These are phyloP conservation scores for Corydoras maculifer DNA, from an alignment of 2,113 vertebrate genomes.

Conservation along the genomic window DNA sequence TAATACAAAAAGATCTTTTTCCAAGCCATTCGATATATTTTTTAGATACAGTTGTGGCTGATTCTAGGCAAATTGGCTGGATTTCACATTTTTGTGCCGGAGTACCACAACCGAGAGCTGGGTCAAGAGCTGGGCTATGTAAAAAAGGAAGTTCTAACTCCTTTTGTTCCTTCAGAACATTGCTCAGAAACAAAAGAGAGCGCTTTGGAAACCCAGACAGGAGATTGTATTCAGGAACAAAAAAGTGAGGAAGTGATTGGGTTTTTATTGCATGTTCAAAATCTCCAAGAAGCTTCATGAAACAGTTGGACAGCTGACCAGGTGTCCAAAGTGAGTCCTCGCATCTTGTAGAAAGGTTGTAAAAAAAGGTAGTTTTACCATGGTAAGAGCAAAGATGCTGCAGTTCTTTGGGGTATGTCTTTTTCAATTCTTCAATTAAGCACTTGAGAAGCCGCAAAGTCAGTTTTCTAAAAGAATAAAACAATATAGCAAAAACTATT, in stretches of 20 bases:
- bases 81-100: background rate
- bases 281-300: slow-evolving; percentile 49
- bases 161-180: slow-evolving; percentile 50
- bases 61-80: background rate
- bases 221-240: slow-evolving; percentile 54
- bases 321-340: slow-evolving; percentile 47
- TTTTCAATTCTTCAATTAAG: slow-evolving; percentile 53
- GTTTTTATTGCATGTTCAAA: slow-evolving; percentile 46
- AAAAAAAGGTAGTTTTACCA: slow-evolving; percentile 59
- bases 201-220: slow-evolving; percentile 49
- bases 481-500: background rate
- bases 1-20: background rate
- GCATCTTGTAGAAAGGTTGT: slow-evolving; percentile 48
- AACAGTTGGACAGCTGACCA: slow-evolving; percentile 46
- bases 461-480: slow-evolving; percentile 42
- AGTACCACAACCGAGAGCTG: slow-evolving; percentile 3
- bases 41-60: background rate
- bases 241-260: slow-evolving; percentile 58
- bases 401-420: slow-evolving; percentile 50
- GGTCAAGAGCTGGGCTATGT: slow-evolving; percentile 27
- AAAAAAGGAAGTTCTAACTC: slow-evolving; percentile 47
- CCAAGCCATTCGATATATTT: background rate
- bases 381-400: slow-evolving; percentile 55
- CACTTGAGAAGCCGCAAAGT: slow-evolving; percentile 55
- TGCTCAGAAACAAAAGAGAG: slow-evolving; percentile 47